Conservation (phyloP, 2,113 vertebrate species). For the Cacatua alba region DNA sequence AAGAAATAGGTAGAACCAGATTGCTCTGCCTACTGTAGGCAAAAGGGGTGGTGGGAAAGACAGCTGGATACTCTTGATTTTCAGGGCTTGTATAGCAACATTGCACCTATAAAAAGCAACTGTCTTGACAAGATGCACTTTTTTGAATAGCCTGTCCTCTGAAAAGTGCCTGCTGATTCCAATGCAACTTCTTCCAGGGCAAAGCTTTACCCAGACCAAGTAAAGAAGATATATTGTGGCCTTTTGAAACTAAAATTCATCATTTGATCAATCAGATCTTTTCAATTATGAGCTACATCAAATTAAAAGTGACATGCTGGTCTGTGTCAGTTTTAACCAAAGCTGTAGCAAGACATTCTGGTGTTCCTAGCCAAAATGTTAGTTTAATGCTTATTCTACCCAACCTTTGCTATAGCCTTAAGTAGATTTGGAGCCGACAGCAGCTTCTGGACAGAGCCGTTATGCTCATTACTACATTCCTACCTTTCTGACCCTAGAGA, state of each 20-base stretch:
- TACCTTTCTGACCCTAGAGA: background rate
- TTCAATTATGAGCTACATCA: background rate
- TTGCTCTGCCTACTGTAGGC: background rate
- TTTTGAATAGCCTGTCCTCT: background rate
- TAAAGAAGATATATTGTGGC: background rate
- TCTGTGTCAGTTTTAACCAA: background rate
- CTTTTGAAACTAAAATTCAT: background rate
- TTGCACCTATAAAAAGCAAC: background rate
- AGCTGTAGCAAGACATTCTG: background rate
- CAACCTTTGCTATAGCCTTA: background rate
- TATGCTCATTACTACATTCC: background rate
- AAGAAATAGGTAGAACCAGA: background rate
- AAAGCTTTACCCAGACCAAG: background rate
- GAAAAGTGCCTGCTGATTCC: background rate
- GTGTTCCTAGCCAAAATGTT: background rate
- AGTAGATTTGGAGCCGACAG: background rate
- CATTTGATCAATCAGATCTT: background rate
- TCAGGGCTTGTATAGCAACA: background rate
- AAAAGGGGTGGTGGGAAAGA: background rate
- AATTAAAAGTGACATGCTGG: background rate
- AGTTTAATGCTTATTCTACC: background rate
- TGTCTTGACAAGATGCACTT: rapidly evolving
- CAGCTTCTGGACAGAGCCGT: background rate
- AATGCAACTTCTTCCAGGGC: background rate
- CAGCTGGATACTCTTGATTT: background rate